Evolutionary conservation across 2,113 vertebrate genomes (phyloP), one percentile per base, ranked within the genome.

Genomic region (Acanthisitta chloris): DNA sequence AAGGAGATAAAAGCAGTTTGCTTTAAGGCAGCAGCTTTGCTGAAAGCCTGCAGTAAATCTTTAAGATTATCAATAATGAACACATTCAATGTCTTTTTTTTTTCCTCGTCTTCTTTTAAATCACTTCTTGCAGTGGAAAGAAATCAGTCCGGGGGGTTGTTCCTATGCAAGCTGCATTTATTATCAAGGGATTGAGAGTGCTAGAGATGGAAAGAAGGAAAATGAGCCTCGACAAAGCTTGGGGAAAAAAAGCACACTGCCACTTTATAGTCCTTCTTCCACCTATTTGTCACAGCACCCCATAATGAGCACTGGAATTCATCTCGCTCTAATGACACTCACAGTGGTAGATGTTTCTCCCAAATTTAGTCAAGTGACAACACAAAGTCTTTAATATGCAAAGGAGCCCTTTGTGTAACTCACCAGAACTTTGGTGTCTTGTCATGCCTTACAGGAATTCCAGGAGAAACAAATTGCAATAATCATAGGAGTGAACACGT

Each of bases 11-110:
- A 96, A 96, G 93, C 93, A 83, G 85, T 88, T 94, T 94, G 92
- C 93, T 97, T 90, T 88, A 94, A 97, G 92, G 93, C 93, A 92
- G 92, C 76, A 94, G 96, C 94, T 96, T 93, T 93, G 71, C 94
- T 67, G 92, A 93, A 95, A 97, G 94, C 94, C 88, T 4, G 66
- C 93, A 86, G 85, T 93, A 96, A 95, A 94, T 95, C 93, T 95
- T 95, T 92, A 90, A 94, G 93, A 94, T 96, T 97, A 96, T 96
- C 93, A 93, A 96, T 94, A 95, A 94, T 96, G 96, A 97, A 93
- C 92, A 93, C 96, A 90, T 86, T 96, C 96, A 93, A 26, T 93
- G 86, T 86, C 79, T 94, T 88, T 93, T 88, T 88, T n/a, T n/a
- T n/a, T n/a, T n/a, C n/a, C n/a, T 72, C 10, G 18, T 74, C 81